Base-by-base conservation (phyloP, 2,113 vertebrate species). In the Chionis minor region DNA sequence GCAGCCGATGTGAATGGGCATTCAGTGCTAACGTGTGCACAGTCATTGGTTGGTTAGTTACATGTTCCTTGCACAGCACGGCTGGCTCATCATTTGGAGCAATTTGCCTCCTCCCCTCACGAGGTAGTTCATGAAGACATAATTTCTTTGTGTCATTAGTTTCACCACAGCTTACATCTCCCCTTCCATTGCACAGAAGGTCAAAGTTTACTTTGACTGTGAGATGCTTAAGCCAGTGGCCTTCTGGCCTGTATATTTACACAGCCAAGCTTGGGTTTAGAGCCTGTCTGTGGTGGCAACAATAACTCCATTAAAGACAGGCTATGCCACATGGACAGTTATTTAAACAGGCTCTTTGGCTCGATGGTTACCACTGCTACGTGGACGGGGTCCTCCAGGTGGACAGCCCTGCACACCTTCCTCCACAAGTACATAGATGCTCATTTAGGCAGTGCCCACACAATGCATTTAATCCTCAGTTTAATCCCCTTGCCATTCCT, bases 41-140 rank as follows among this genome's bases (percentile, higher is more conserved):
- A 2, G 4, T 14, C 8, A 1, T 40, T 14, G 17, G 8, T 14
- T 14, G 11, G 12, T 65, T 71, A 92, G 14, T 30, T 71, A 26
- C 14, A n/a, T 0, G 0, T 28, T 16, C 12, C 71, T 75, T 54
- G 18, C 8, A 51, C 14, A 27, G 51, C 15, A 21, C 7, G 7
- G 17, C 45, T 74, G 30, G 8, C 7, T 81, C 14, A 78, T 20
- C 7, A 26, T 52, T 86, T 78, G n/a, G 51, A 70, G 23, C 16
- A 88, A 23, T 2, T 75, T n/a, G 7, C 12, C 6, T 79, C 2
- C 9, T 51, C 18, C 10, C 26, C 51, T 44, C 11, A 18, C 12
- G 10, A 81, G 9, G 4, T 10, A 71, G 14, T 35, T 84, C 71
- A 83, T 27, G 6, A 38, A 56, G 9, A 52, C 20, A 5, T 63